Evolutionary conservation across 2,797 vertebrate genomes (phyloP).

Genomic region (Schizothorax lantsangensis): DNA sequence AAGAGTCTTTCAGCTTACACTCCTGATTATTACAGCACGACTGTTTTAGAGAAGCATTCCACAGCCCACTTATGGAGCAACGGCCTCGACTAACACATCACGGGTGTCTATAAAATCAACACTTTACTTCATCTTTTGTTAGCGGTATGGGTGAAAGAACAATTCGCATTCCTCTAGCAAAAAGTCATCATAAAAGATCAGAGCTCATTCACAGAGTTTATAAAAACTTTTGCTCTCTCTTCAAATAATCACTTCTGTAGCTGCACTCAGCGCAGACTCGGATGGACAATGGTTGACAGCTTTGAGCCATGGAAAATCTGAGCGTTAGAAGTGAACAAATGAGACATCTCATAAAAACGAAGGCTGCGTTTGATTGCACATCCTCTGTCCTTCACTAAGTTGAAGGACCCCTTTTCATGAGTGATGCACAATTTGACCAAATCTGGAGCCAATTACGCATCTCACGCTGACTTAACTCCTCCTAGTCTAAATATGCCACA

Average conservation of each 20-base stretch:
- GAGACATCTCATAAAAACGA: slow-evolving; percentile 66
- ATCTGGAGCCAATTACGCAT: slow-evolving; percentile 43
- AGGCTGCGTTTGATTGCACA: slow-evolving; percentile 61
- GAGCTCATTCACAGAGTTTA: slow-evolving; percentile 62
- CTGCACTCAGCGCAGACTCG: slow-evolving; percentile 44
- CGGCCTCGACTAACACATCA: slow-evolving; percentile 63
- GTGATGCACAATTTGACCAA: slow-evolving; percentile 19
- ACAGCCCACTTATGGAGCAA: slow-evolving; percentile 55
- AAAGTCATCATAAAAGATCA: slow-evolving; percentile 70
- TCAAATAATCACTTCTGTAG: slow-evolving; percentile 68
- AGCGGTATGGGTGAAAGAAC: slow-evolving; percentile 59
- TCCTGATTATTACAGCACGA: slow-evolving; percentile 63
- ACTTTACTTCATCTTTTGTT: slow-evolving; percentile 65
- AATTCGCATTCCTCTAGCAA: slow-evolving; percentile 66
- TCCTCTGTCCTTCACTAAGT: slow-evolving; percentile 39
- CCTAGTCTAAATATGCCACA: slow-evolving; percentile 17
- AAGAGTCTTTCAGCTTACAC: slow-evolving; percentile 64
- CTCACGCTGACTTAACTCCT: slow-evolving; percentile 28
- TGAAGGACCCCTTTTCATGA: slow-evolving; percentile 38
- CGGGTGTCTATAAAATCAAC: slow-evolving; percentile 68
- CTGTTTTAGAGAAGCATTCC: slow-evolving; percentile 56
- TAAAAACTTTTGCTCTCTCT: slow-evolving; percentile 67
- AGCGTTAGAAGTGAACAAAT: slow-evolving; percentile 64
- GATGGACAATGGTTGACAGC: slow-evolving; percentile 63
- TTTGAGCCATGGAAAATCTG: slow-evolving; percentile 72